Percentiles rank a stretch among this genome's conserved stretches.
Conservation (phyloP, 2,888 invertebrate species). For the Eupelmus urozonus region DNA sequence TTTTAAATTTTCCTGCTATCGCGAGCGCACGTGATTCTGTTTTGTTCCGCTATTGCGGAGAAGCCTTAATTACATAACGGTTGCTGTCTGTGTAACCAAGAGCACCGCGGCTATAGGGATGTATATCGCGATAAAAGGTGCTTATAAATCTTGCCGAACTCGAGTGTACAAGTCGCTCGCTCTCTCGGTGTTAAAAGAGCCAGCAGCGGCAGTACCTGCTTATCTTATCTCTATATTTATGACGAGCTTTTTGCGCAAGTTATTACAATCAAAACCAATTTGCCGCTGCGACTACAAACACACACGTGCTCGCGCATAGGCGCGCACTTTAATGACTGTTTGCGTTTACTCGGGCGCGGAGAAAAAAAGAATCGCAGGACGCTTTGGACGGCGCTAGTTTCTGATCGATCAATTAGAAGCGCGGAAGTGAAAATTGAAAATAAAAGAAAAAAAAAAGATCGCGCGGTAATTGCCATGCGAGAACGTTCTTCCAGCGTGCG, state of each 20-base stretch:
- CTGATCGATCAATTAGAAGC: not conserved
- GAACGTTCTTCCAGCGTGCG: too few relatives aligned
- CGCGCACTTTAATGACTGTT: not conserved
- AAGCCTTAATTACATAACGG: slow-evolving; percentile 36
- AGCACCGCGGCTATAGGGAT: too few relatives aligned
- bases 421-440: not conserved
- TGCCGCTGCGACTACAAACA: not conserved
- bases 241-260: slow-evolving; percentile 9
- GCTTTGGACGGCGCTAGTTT: not conserved
- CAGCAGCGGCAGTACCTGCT: not conserved
- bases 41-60: slow-evolving; percentile 1
- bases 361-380: not conserved
- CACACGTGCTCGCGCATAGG: not conserved
- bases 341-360: not conserved
- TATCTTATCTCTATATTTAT: slow-evolving; percentile 45
- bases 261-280: slow-evolving; percentile 41
- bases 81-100: not conserved
- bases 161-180: not conserved
- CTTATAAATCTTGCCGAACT: slow-evolving; percentile 30
- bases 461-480: too few relatives aligned
- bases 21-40: slow-evolving; percentile 5
- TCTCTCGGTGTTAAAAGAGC: not conserved
- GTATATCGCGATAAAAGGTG: slow-evolving; percentile 16
- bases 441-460: too few relatives aligned
- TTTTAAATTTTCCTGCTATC: not conserved